Base-by-base conservation (phyloP, 2,888 invertebrate species). In the Napeogenes sylphis region DNA sequence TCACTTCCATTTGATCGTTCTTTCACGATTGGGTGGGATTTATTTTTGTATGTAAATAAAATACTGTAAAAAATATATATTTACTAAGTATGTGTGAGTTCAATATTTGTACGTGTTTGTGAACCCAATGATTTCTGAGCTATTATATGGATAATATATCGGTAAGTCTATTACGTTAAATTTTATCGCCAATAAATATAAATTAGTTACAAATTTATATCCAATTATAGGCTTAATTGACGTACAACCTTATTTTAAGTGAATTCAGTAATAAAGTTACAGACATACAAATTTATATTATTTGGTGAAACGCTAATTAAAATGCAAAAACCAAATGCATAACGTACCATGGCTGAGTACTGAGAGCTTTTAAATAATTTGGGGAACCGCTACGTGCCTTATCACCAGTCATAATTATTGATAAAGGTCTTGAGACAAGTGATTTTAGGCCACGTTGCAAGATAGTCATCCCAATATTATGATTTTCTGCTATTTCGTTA, bases 361-460 rank as follows among this genome's bases (percentile, higher is more conserved):
- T 66, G 70, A 73, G 73, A 68, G 71, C 59, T 45, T 73, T 77
- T 65, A 62, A 69, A 70, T 72, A 78, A 76, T 75, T 78, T 73
- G 73, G 71, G 71, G 65, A 63, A 59, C 46, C 67, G 64, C 68
- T 68, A 70, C 85, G 85, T 85, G 85, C 77, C 78, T 80, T 83
- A 84, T 84, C 83, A 71, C 47, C 68, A 74, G 69, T 68, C 71
- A 71, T 71, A 72, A 72, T 73, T 70, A 75, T 73, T 79, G 78
- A 83, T 84, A 81, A 75, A 66, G 70, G 69, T 66, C 65, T 21
- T 2, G 51, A 30, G 12, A 51, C 30, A 30, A 51, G 51, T 47
- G 47, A 3, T n/a, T 47, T 14, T 6, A 45, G 54, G 45, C 12
- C n/a, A n/a, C 8, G 45, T 35, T 59, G 33, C 55, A 45, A 55